phyloP scores from a whole-genome alignment of 2,113 vertebrate species.

The Notothenia coriiceps region DNA sequence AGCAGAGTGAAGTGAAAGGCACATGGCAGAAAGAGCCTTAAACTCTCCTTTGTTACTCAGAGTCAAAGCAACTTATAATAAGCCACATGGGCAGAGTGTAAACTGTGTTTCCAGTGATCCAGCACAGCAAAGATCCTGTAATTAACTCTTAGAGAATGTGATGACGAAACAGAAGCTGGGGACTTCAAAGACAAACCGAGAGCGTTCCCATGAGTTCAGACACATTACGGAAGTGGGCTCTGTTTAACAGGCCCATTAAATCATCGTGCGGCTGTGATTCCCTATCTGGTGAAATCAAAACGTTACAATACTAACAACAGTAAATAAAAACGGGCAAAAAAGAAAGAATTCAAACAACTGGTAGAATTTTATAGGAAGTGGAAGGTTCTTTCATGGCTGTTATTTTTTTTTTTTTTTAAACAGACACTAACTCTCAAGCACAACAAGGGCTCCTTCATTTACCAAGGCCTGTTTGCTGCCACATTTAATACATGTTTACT shows the following conservation, averaged over 20 bases:
- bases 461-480: constrained; percentile 33
- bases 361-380: constrained; percentile 24
- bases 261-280: constrained; percentile 55
- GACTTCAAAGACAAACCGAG: constrained; percentile 63
- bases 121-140: constrained; percentile 54
- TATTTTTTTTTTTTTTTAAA: constrained; percentile 27
- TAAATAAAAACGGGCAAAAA: constrained; percentile 56
- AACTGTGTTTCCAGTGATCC: constrained; percentile 49
- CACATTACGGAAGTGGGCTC: constrained; percentile 56
- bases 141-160: constrained; percentile 69
- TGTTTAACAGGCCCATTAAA: constrained; percentile 69
- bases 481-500: constrained; percentile 62
- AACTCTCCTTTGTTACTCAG: constrained; percentile 25
- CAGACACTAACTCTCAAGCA: constrained; percentile 16
- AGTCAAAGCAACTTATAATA: constrained; percentile 41
- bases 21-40: constrained; percentile 27
- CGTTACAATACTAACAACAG: constrained; percentile 58
- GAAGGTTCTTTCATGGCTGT: constrained; percentile 46
- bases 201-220: constrained; percentile 61
- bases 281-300: constrained; percentile 65
- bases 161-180: constrained; percentile 68
- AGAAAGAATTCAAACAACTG: constrained; percentile 47
- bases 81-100: constrained; percentile 43
- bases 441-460: constrained; percentile 41
- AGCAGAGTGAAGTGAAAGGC: constrained; percentile 31